A percentile compares a stretch with the other conserved stretches of the same genome.
Evolutionary conservation across 2,113 vertebrate species (phyloP).

Genomic region (Hipposideros armiger): DNA sequence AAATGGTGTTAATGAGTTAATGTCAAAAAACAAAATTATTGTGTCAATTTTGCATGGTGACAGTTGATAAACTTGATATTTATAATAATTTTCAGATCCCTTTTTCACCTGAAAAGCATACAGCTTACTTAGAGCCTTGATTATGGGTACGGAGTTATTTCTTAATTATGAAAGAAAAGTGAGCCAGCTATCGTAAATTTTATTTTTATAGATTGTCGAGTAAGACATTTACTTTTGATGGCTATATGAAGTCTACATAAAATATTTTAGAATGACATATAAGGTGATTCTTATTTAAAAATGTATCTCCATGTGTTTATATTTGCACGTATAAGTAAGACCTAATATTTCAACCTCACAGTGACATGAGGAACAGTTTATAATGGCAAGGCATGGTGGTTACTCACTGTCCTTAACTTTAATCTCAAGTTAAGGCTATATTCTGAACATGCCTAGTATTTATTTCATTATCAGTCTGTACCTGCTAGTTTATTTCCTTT

Average conservation of each 20-base stretch:
- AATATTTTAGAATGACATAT: slow-evolving; percentile 14
- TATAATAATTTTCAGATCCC: not conserved
- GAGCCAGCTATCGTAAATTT: slow-evolving; percentile 29
- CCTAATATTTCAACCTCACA: not conserved
- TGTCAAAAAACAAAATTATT: slow-evolving; percentile 29
- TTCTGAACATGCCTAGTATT: not conserved
- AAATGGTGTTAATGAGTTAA: not conserved
- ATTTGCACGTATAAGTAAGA: not conserved
- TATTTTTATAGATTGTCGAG: not conserved
- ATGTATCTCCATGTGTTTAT: not conserved
- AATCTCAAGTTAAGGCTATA: not conserved
- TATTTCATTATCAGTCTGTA: not conserved
- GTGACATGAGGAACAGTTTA: not conserved
- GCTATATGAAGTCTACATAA: not conserved
- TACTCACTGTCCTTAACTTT: not conserved
- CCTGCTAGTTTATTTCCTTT: not conserved
- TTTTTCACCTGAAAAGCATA: not conserved
- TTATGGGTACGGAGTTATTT: not conserved
- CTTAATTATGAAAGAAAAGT: slow-evolving; percentile 44
- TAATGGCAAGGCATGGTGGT: not conserved
- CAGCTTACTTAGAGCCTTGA: not conserved
- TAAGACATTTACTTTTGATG: slow-evolving; percentile 48
- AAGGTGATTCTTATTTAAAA: slow-evolving; percentile 44
- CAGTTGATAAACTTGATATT: not conserved
- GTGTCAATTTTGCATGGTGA: not conserved